phyloP scores from a whole-genome alignment of 2,888 invertebrate genomes.

The Lamellibrachia satsuma region DNA sequence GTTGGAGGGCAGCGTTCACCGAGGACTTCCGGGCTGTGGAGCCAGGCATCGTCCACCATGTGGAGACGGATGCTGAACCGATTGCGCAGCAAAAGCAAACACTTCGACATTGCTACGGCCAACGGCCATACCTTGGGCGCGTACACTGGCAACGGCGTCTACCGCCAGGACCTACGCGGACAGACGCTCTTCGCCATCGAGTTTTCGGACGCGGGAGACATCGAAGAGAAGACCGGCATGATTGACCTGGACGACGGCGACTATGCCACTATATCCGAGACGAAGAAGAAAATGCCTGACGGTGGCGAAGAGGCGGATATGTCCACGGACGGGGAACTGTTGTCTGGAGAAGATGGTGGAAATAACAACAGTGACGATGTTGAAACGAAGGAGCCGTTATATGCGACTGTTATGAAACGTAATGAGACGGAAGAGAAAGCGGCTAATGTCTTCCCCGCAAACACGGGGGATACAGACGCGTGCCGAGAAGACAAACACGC shows the following conservation, averaged over 20 bases:
- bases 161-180: not conserved
- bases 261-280: not conserved
- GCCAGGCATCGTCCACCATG: not conserved
- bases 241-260: not conserved
- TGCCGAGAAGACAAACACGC: not conserved
- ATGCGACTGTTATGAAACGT: not conserved
- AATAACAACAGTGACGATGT: not conserved
- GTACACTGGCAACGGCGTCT: conserved; percentile 3
- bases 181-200: not conserved
- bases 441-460: not conserved
- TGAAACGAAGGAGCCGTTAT: not conserved
- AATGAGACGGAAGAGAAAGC: not conserved
- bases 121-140: not conserved
- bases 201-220: not conserved
- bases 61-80: not conserved
- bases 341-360: not conserved
- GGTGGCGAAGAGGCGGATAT: not conserved
- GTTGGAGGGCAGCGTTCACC: not conserved
- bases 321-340: not conserved
- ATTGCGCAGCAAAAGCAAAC: not conserved
- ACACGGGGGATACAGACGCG: not conserved
- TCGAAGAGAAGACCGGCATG: not conserved
- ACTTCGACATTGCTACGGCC: not conserved
- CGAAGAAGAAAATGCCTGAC: not conserved
- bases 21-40: not conserved